Base-by-base conservation (phyloP, 2,797 vertebrate species). In the Lepidocolaptes lacrymiger region DNA sequence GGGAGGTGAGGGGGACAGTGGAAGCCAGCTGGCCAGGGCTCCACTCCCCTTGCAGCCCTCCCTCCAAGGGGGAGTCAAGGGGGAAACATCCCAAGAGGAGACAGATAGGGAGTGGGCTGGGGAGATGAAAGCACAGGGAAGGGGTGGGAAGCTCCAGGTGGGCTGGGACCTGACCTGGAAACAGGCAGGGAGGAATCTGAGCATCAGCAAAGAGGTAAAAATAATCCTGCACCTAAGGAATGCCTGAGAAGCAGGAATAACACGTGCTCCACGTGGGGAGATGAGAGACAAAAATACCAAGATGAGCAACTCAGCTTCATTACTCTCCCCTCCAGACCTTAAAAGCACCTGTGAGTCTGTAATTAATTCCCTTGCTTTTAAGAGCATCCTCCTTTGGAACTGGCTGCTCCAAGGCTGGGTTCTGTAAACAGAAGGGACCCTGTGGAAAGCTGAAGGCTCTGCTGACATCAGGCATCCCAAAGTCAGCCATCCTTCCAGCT, bases 151-250 rank as follows among this genome's bases (percentile, higher is more conserved):
- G 58, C 51, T 77, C 61, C 14, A 3, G 21, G 6, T 72, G 41
- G 0, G 0, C 39, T 71, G 77, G 37, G 81, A 81, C 69, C 91
- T 90, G 91, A 76, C 83, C 92, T 95, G 91, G 76, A 88, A 85
- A 89, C 28, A 1, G 71, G 82, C 56, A 79, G 67, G 63, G 20
- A 92, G 64, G 89, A 84, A 87, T 51, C 49, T 12, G 68, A 48
- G 67, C 80, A 83, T 89, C 87, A 91, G 86, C 92, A 93, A 90
- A 68, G 1, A 44, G 93, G 73, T 13, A 72, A 78, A 89, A 91
- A 75, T 85, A 83, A n/a, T 34, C 72, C 59, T 20, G 34, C 41
- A 36, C 82, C 79, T 49, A 43, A 72, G 67, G 88, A 78, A 48
- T 6, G 14, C 69, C 54, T 37, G 49, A 93, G 85, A 66, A 89